Evolutionary conservation across 2,113 vertebrate species (phyloP).

Genomic region (Dascyllus trimaculatus): DNA sequence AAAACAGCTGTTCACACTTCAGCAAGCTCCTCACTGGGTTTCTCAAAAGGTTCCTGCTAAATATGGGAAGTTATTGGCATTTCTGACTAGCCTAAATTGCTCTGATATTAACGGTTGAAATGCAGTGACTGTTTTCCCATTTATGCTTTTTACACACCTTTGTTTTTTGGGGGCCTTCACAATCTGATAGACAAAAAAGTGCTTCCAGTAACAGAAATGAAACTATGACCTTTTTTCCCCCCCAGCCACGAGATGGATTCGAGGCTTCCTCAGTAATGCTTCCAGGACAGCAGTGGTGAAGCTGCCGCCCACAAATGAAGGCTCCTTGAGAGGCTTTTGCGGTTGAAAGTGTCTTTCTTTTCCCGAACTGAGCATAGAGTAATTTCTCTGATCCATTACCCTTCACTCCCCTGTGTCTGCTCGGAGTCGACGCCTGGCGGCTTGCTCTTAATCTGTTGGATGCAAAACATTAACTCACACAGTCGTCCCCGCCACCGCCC

Average conservation of each 20-base stretch:
- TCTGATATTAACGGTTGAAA: no score
- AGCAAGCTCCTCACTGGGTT: no score
- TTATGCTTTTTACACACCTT: no score
- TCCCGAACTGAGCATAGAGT: constrained; percentile 32
- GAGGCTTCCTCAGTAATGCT: neutral
- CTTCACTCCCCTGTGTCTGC: constrained; percentile 49
- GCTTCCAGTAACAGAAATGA: constrained; percentile 6
- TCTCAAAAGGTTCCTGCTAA: no score
- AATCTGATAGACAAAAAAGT: neutral
- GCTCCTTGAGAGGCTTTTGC: constrained; percentile 22
- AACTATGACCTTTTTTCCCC: neutral
- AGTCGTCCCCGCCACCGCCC: neutral
- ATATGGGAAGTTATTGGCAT: no score
- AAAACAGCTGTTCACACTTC: no score
- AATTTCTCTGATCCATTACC: constrained; percentile 73
- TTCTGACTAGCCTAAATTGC: no score
- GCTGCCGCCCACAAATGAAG: constrained; percentile 47
- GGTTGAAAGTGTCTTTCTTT: constrained; percentile 31
- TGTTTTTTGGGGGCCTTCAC: no score
- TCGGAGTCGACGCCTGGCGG: constrained; percentile 42
- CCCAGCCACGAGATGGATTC: neutral
- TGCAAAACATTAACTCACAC: constrained; percentile 64
- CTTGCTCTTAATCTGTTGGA: constrained; percentile 69
- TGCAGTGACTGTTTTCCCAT: no score
- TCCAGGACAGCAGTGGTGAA: neutral